Percentiles rank a stretch among this genome's conserved stretches.
Evolutionary conservation across 2,888 invertebrate genomes (phyloP).

Genomic region (Dasypogon diadema): DNA sequence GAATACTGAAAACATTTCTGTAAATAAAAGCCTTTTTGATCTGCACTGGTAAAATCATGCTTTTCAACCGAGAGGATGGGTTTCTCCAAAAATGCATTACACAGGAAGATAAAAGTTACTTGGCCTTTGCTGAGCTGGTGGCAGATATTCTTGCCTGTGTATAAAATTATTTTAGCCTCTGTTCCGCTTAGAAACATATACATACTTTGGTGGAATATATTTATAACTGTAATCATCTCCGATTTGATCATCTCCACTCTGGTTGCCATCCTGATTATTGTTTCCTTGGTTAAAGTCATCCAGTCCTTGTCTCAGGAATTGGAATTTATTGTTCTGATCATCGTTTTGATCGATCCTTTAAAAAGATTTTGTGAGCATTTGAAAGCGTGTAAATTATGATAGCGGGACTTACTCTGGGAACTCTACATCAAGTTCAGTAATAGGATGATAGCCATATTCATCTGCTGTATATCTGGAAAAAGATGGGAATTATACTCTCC

Average conservation of each 20-base stretch:
- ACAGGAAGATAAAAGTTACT: conserved; percentile 33
- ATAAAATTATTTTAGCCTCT: no score
- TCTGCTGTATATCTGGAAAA: conserved; percentile 65
- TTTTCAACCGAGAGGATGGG: no score
- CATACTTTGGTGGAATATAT: conserved; percentile 30
- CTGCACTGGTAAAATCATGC: no score
- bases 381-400: no score
- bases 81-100: no score
- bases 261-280: conserved; percentile 52
- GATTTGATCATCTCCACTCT: conserved; percentile 63
- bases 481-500: neutral
- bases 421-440: conserved; percentile 67
- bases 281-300: conserved; percentile 34
- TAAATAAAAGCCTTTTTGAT: no score
- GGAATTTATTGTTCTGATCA: conserved; percentile 61
- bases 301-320: conserved; percentile 65
- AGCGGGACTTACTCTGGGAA: conserved; percentile 61
- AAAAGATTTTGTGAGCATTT: no score
- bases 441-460: conserved; percentile 68
- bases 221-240: conserved; percentile 64
- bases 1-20: no score
- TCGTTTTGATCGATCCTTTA: neutral
- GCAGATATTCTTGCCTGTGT: conserved; percentile 9
- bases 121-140: conserved; percentile 1
- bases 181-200: no score